Base-by-base conservation (phyloP, 2,888 invertebrate genomes). In the Electrophaes corylata region DNA sequence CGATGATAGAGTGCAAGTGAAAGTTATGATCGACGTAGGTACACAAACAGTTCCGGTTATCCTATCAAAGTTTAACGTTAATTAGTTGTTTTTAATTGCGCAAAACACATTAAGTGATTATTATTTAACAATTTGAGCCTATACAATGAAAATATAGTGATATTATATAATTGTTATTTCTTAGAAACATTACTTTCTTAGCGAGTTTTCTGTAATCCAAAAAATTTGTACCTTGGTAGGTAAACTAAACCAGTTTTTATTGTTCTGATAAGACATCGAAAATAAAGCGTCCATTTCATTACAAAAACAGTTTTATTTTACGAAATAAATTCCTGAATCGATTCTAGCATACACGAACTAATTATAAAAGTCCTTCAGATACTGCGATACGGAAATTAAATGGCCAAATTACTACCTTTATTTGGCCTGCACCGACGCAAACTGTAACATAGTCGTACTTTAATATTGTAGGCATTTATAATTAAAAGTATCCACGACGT, bases 1-100 rank as follows among this genome's bases (percentile, higher is more conserved):
- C 79, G 83, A 79, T 84, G 87, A 88, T 87, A 79, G 84, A 87
- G 84, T 88, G 86, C 79, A 84, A 90, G 91, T 90, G 91, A 91
- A 91, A 91, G 91, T 89, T 82, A 85, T 84, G 83, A 87, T 84
- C 81, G 79, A 75, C 80, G 85, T 43, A 43, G 23, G 41, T 84
- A 81, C 78, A 78, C 73, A 83, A 83, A 84, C 76, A 87, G 86
- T 88, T 88, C 87, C 89, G 88, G 88, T 84, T 86, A n/a, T n/a
- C n/a, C n/a, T 81, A 79, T 81, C 79, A 72, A 69, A 72, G 77
- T 79, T 79, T 77, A 72, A 75, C 68, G 73, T 77, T 83, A 79
- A 84, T 83, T 80, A 81, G 72, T 75, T 69, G 72, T 58, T 65
- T 60, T 63, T 57, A 45, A 59, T 59, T 57, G 47, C 53, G 47